Percentiles rank a stretch among this genome's conserved stretches.
These are phyloP conservation scores for Drosophila melanogaster DNA, from an alignment of 1,140 invertebrate genomes.

Conservation along the genomic window DNA sequence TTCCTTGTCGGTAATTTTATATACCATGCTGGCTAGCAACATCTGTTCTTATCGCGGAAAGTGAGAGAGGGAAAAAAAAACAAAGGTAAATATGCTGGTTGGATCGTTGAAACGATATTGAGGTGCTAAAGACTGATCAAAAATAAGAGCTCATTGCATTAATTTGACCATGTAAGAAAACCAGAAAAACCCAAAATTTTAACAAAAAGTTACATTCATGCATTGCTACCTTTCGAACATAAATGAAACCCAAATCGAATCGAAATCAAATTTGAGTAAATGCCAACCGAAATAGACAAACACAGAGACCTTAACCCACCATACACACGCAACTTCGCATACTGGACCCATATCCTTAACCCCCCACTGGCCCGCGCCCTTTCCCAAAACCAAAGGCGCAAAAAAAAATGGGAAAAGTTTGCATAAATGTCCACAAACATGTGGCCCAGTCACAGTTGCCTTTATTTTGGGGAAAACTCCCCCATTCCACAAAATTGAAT, in stretches of 20 bases:
- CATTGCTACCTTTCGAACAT: neutral
- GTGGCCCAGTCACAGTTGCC: constrained; percentile 60
- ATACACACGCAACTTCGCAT: constrained; percentile 17
- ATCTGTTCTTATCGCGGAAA: constrained; percentile 27
- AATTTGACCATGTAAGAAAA: too few species aligned
- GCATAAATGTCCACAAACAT: constrained; percentile 81
- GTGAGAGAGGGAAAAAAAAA: too few species aligned
- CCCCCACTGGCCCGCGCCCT: constrained; percentile 5
- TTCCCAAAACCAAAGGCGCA: constrained; percentile 20
- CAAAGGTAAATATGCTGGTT: constrained; percentile 16
- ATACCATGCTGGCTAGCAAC: constrained; percentile 28
- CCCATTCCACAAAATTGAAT: neutral
- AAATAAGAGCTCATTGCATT: too few species aligned
- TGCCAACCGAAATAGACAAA: constrained; percentile 39
- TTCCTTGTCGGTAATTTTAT: constrained; percentile 25
- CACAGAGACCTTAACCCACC: neutral
- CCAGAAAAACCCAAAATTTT: neutral
- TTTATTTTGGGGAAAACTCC: constrained; percentile 7
- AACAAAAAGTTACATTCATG: neutral
- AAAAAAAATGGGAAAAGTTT: constrained; percentile 61
- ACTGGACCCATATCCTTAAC: constrained; percentile 33
- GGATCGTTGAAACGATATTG: neutral
- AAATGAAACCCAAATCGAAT: constrained; percentile 24
- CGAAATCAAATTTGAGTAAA: constrained; percentile 53
- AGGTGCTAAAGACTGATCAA: neutral